These are phyloP conservation scores for Idris sp. DNA, from an alignment of 1,140 invertebrate species.

Conservation along the genomic window DNA sequence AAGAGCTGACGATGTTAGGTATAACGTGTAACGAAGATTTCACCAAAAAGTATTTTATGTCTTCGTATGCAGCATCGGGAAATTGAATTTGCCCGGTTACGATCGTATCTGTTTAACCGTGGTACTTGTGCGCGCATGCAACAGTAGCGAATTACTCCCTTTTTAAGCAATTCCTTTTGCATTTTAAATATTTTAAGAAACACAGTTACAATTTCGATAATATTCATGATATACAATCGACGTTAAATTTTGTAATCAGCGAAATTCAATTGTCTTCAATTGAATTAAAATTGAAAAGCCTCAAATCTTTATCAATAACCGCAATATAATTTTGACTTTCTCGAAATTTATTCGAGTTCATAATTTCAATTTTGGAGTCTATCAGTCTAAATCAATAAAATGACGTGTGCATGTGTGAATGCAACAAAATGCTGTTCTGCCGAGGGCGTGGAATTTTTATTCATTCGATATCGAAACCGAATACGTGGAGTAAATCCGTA, in stretches of 20 bases:
- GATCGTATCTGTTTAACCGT: conserved; percentile 32
- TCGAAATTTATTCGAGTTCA: conserved; percentile 10
- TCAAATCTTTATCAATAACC: neutral
- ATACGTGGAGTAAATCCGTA: conserved; percentile 39
- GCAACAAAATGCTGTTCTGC: conserved; percentile 32
- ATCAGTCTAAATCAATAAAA: conserved; percentile 46
- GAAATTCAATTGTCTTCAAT: conserved; percentile 2
- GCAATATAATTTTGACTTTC: conserved; percentile 24
- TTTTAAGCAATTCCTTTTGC: conserved; percentile 5
- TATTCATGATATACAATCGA: too few relatives aligned
- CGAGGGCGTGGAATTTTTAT: conserved; percentile 38
- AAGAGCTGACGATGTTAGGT: conserved; percentile 26
- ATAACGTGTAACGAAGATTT: conserved; percentile 48
- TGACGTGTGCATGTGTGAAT: conserved; percentile 14
- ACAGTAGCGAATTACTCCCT: conserved; percentile 3
- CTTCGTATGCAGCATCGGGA: conserved; percentile 39
- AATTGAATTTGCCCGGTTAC: conserved; percentile 47
- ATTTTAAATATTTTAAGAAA: neutral
- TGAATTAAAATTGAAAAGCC: conserved; percentile 10
- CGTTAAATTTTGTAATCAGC: neutral
- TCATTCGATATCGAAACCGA: conserved; percentile 40
- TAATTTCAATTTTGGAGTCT: conserved; percentile 44
- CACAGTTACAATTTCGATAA: too few relatives aligned
- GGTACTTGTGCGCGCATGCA: neutral
- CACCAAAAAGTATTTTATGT: conserved; percentile 52